Evolutionary conservation across 2,113 vertebrate species (phyloP).

Genomic region (Sinocyclocheilus grahami): DNA sequence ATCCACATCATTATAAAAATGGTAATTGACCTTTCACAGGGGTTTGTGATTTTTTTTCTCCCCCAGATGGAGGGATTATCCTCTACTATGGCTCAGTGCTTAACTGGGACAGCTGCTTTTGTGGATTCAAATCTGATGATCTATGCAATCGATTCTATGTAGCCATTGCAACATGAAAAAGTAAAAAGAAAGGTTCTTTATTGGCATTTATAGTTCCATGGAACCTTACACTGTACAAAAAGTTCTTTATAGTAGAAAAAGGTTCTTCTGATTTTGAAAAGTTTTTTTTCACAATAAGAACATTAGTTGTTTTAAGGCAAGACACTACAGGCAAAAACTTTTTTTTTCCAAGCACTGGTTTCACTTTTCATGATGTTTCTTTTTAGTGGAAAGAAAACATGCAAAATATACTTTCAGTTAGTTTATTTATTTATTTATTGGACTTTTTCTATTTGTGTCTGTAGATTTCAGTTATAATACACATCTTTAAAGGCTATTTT

Average conservation of each 20-base stretch:
- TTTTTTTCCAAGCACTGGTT: too few relatives aligned
- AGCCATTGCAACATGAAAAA: not conserved
- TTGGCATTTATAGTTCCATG: not conserved
- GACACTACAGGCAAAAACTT: too few relatives aligned
- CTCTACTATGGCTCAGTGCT: slow-evolving; percentile 15
- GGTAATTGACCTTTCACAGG: slow-evolving; percentile 55
- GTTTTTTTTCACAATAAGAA: not conserved
- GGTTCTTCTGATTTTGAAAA: not conserved
- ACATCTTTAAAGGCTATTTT: too few relatives aligned
- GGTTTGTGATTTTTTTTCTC: not conserved
- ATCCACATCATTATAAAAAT: slow-evolving; percentile 57
- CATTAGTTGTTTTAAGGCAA: not conserved
- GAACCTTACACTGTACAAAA: not conserved
- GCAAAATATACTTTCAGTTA: too few relatives aligned
- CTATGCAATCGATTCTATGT: slow-evolving; percentile 20
- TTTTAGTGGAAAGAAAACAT: too few relatives aligned
- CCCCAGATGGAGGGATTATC: not conserved
- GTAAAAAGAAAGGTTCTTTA: not conserved
- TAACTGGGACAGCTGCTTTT: slow-evolving; percentile 27
- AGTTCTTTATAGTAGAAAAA: not conserved
- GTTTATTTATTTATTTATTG: too few relatives aligned
- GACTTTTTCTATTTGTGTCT: too few relatives aligned
- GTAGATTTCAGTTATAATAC: too few relatives aligned
- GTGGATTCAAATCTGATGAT: not conserved
- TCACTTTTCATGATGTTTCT: too few relatives aligned